Evolutionary conservation across 23 tunicate genomes (phyloP).

Genomic region (Styela clava): DNA sequence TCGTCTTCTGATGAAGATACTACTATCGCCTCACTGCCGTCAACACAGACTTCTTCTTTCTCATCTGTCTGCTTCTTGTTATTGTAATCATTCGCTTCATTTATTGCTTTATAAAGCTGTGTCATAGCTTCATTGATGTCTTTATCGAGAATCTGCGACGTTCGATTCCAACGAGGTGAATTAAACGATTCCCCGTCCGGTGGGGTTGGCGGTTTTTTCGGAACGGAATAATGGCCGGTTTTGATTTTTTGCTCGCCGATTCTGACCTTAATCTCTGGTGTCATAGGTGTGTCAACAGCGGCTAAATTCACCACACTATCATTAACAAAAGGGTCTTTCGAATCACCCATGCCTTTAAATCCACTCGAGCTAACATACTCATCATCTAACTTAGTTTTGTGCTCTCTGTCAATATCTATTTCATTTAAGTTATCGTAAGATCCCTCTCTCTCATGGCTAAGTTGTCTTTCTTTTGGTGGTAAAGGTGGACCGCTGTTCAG

Average conservation of each 20-base stretch:
- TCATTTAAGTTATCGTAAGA: constrained; percentile 15
- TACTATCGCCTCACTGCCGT: neutral
- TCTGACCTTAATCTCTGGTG: constrained; percentile 20
- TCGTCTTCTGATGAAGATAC: constrained; percentile 16
- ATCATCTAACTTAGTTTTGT: neutral
- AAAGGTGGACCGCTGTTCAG: constrained; percentile 3
- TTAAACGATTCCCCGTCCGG: constrained; percentile 23
- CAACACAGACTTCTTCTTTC: constrained; percentile 15
- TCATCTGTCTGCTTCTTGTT: neutral
- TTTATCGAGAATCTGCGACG: constrained; percentile 7
- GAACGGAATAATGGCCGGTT: constrained; percentile 82
- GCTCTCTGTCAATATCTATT: neutral
- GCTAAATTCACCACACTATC: constrained; percentile 29
- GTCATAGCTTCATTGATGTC: constrained; percentile 70
- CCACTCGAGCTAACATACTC: neutral
- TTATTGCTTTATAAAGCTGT: constrained; percentile 41
- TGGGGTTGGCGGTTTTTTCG: constrained; percentile 66
- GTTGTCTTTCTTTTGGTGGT: constrained; percentile 21
- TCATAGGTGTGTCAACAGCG: neutral
- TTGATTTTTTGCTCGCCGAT: constrained; percentile 57
- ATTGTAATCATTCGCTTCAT: neutral
- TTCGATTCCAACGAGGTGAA: constrained; percentile 6
- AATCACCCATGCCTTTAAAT: neutral
- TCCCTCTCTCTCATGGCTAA: constrained; percentile 13
- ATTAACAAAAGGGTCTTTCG: constrained; percentile 23